These are phyloP conservation scores for Neostethus bicornis DNA, from an alignment of 2,797 vertebrate genomes.

Conservation along the genomic window DNA sequence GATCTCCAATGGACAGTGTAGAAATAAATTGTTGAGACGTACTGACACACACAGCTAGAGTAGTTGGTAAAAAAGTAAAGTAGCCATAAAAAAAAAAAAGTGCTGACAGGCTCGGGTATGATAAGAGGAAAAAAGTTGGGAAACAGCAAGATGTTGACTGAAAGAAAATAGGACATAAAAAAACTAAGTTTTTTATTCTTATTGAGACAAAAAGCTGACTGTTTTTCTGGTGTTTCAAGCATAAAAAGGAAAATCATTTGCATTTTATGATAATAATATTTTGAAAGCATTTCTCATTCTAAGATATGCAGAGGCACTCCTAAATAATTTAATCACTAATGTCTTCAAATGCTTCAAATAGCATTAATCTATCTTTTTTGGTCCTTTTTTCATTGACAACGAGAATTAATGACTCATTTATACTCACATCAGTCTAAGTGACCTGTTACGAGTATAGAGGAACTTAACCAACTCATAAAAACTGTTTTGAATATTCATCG, in stretches of 20 bases:
- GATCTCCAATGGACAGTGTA: slow-evolving; percentile 17
- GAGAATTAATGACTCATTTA: slow-evolving; percentile 46
- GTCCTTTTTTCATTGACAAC: slow-evolving; percentile 55
- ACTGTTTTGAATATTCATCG: too few species aligned
- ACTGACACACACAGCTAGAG: slow-evolving; percentile 6
- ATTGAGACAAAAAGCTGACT: slow-evolving; percentile 46
- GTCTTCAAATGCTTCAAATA: slow-evolving; percentile 74
- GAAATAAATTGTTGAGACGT: slow-evolving; percentile 4
- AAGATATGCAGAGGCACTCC: slow-evolving; percentile 62
- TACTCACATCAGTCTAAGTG: slow-evolving; percentile 17
- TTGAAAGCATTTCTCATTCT: slow-evolving; percentile 62
- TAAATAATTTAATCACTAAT: slow-evolving; percentile 77
- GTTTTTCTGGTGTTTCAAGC: slow-evolving; percentile 50
- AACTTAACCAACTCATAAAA: too few species aligned
- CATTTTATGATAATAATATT: slow-evolving; percentile 70
- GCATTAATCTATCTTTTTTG: slow-evolving; percentile 60
- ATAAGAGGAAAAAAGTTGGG: slow-evolving; percentile 22
- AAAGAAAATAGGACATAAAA: slow-evolving; percentile 51
- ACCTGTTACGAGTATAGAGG: too few species aligned
- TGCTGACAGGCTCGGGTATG: slow-evolving; percentile 20
- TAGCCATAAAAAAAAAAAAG: slow-evolving; percentile 25
- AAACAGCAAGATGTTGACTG: slow-evolving; percentile 36
- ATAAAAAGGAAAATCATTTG: slow-evolving; percentile 50
- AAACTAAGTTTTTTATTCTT: slow-evolving; percentile 46
- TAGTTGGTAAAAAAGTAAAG: slow-evolving; percentile 16